Percentiles rank a stretch among this genome's conserved stretches.
phyloP scores from a whole-genome alignment of 2,797 vertebrate genomes.

The Crocodylus rhombifer region DNA sequence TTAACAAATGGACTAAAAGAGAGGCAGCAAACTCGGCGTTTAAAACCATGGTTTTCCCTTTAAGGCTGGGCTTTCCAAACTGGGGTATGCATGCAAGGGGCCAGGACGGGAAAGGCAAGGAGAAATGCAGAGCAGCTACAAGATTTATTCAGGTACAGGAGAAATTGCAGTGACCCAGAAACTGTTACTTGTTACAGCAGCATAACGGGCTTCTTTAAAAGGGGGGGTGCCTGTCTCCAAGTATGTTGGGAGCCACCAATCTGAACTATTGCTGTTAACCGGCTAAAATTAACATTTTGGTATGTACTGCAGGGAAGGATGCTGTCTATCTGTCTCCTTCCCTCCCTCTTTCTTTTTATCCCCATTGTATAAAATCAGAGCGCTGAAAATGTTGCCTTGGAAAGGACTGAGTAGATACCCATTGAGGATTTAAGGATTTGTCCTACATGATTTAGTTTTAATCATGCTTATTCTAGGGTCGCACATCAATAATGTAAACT shows the following conservation, averaged over 20 bases:
- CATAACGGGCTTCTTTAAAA: fast-evolving
- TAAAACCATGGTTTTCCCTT: neutral
- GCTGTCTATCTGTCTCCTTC: neutral
- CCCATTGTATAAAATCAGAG: fast-evolving
- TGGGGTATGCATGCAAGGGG: too few species aligned
- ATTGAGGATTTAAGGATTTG: neutral
- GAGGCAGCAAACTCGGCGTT: neutral
- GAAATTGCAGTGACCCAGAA: too few species aligned
- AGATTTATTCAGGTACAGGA: too few species aligned
- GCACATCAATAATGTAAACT: neutral
- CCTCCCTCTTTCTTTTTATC: neutral
- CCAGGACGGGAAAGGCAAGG: too few species aligned
- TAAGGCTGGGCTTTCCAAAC: too few species aligned
- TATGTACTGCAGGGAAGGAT: fast-evolving
- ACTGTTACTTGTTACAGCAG: too few species aligned
- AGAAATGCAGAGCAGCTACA: too few species aligned
- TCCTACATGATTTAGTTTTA: neutral
- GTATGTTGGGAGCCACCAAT: neutral
- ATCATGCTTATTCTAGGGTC: fast-evolving
- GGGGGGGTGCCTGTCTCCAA: fast-evolving
- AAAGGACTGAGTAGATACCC: neutral
- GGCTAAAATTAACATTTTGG: fast-evolving
- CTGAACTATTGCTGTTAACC: fast-evolving
- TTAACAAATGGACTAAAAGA: neutral
- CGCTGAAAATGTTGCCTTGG: fast-evolving